phyloP scores from a whole-genome alignment of 2,797 vertebrate genomes.

The Mionectes olivaceus region DNA sequence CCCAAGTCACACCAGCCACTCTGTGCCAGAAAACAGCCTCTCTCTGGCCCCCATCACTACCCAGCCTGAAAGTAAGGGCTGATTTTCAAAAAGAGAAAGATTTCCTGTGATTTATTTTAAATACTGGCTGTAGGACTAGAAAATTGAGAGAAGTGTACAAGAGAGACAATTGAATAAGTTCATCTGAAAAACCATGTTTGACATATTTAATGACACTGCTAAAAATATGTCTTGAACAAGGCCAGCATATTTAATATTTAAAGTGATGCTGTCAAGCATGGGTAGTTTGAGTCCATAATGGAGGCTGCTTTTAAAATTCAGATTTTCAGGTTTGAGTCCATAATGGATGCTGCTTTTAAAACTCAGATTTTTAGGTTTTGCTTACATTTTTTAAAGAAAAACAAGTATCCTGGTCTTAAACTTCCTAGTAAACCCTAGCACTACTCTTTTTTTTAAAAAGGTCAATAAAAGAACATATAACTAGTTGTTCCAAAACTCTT shows the following conservation, averaged over 20 bases:
- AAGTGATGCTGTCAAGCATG: background rate
- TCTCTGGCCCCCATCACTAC: background rate
- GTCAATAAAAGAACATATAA: background rate
- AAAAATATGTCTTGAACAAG: background rate
- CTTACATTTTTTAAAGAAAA: background rate
- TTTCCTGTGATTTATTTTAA: background rate
- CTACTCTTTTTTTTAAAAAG: background rate
- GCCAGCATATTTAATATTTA: slow-evolving; percentile 17
- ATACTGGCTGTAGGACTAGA: background rate
- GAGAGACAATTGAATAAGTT: background rate
- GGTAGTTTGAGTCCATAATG: background rate
- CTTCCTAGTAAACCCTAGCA: background rate
- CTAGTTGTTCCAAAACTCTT: background rate
- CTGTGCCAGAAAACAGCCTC: background rate
- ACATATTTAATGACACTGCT: background rate
- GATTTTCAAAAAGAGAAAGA: background rate
- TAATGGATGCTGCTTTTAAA: too few species aligned
- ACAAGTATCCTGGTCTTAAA: background rate
- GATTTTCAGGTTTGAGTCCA: background rate
- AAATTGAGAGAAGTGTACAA: background rate
- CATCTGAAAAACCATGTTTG: background rate
- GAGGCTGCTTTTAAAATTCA: background rate
- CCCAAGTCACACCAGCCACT: background rate
- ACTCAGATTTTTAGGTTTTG: background rate
- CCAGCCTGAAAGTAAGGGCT: background rate